Base-by-base conservation (phyloP, 35 echinoderm and acorn worm genomes). In the Acanthaster planci region DNA sequence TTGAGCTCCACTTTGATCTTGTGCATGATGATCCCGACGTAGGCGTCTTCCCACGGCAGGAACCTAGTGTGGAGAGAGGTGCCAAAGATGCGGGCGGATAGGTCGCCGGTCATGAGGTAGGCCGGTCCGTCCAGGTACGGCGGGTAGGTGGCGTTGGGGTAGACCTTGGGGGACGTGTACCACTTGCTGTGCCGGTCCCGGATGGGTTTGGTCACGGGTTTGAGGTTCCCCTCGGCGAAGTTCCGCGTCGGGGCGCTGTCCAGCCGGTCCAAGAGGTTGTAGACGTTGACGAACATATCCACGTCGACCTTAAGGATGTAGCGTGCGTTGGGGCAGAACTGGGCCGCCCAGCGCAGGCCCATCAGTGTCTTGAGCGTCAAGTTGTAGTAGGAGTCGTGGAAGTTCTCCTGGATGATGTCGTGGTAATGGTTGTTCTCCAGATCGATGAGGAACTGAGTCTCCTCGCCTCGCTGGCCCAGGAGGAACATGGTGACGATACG, bases 371-470 rank as follows among this genome's bases (percentile, higher is more conserved):
- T 97, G 15, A 84, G 85, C n/a, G 91, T 93, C 26, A 93, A 47
- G 51, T 93, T 97, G 26, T 83, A 55, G 38, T 93, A 93, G 30
- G 90, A 90, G 40, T 97, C 95, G 22, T 68, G 22, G 60, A 97
- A 97, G 53, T 97, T 85, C 51, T 87, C 91, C 38, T 87, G 67
- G 10, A 97, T 84, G 22, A 93, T 97, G 84, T 97, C 95, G 52
- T 78, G 39, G 26, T 88, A 80, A 29, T 84, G 54, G 1, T 30
- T 21, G 23, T 59, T 51, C 60, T 97, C 95, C 22, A 80, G 30
- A 52, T 21, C 6, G 19, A 88, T 40, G 31, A 14, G 18, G 7
- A 23, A 37, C 55, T 88, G 86, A 2, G 6, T 22, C n/a, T 77
- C 68, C 22, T 36, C 38, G 23, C 40, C n/a, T 26, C 21, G 22